Base-by-base conservation (phyloP, 1,140 invertebrate species). In the Papilio polyxenes region DNA sequence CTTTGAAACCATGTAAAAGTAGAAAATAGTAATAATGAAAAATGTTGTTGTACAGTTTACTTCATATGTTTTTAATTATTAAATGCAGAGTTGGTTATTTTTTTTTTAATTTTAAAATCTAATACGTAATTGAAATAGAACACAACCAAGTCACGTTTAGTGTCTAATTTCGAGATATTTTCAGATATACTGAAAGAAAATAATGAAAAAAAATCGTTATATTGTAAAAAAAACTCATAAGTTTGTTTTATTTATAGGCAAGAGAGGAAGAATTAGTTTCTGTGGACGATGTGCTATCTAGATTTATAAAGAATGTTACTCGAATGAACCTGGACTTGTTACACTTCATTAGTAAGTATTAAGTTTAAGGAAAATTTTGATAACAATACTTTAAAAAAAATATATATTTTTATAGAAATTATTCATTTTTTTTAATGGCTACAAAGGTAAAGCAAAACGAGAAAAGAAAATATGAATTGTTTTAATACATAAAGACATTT, bases 11-110 rank as follows among this genome's bases (percentile, higher is more conserved):
- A 10, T 4, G 59, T 17, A 31, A 5, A 0, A 37, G 31, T 37
- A 23, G 65, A 37, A 8, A 72, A 15, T 37, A 72, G n/a, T 72
- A 2, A 72, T 40, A 72, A 72, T 72, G 65, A 15, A 72, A 72
- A 72, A 72, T 72, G 65, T 72, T 31, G 65, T 37, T 72, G 15
- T 72, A 15, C 65, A 13, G 65, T 72, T 13, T 72, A 37, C 3
- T 72, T 40, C 65, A 72, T 31, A 37, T 72, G 6, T 72, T 72
- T 72, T 37, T 72, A 72, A 40, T 72, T 37, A 7, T 72, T 72
- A 1, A 72, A 15, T 72, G 65, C 65, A 72, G 4, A 72, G 65
- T 72, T 37, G 65, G 65, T 31, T 72, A 3, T 56, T 17, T 56
- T 17, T 23, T 20, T 65, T 5, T 65, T 65, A 4, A 13, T 8